A percentile compares a stretch with the other conserved stretches of the same genome.
Evolutionary conservation across 30 jellyfish, hydroid and myxozoan genomes (phyloP).

Genomic region (Haliclystus octoradiatus): DNA sequence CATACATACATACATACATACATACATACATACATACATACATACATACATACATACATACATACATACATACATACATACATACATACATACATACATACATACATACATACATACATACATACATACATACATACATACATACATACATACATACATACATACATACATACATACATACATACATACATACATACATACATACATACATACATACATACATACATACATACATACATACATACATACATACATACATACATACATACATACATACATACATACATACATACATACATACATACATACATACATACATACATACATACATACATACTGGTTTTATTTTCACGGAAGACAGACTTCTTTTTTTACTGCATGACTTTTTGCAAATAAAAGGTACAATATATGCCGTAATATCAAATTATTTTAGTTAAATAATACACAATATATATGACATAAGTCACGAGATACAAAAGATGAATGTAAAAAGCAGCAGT

Average conservation of each 20-base stretch:
- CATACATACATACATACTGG: constrained; percentile 8
- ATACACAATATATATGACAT: too few species aligned
- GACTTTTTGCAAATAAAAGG: too few species aligned
- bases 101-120: not conserved
- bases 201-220: not conserved
- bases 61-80: constrained; percentile 11
- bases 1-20: constrained; percentile 59
- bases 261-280: constrained; percentile 5
- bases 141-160: constrained; percentile 44
- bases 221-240: not conserved
- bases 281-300: constrained; percentile 7
- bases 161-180: constrained; percentile 3
- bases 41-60: constrained; percentile 57
- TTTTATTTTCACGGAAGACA: too few species aligned
- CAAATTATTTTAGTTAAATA: too few species aligned
- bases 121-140: constrained; percentile 56
- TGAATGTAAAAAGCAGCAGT: too few species aligned
- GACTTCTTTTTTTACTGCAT: too few species aligned
- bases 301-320: constrained; percentile 5
- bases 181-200: not conserved
- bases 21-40: constrained; percentile 56
- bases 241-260: constrained; percentile 4
- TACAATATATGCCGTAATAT: too few species aligned
- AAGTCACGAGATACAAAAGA: not conserved
- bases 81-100: constrained; percentile 2